Base-by-base conservation (phyloP, 2,797 vertebrate genomes). In the Pipistrellus pipistrellus region DNA sequence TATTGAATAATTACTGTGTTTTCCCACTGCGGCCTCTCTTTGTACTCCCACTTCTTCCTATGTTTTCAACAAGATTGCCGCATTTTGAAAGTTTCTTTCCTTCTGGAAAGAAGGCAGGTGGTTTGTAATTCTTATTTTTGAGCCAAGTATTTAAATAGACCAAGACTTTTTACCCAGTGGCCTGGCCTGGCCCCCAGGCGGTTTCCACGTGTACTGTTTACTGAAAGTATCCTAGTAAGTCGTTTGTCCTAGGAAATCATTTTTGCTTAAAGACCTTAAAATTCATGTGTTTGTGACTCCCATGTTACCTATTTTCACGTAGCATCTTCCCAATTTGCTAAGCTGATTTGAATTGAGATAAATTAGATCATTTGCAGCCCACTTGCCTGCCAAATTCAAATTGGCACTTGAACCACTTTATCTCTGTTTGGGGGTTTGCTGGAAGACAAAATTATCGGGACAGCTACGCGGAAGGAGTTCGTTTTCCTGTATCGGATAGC, bases 271-370 rank as follows among this genome's bases (percentile, higher is more conserved):
- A 98, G 97, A 98, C 96, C 96, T 97, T 96, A 97, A 97, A 97
- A 98, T 96, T 80, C 5, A 0, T 96, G 97, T 80, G 92, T 98
- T 97, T 98, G 98, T 97, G 98, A 95, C 92, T 98, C 98, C 97
- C 98, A 93, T 93, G 97, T 97, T 98, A 97, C 97, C 97, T 98
- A 82, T 98, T 97, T 98, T 97, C 97, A 88, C 91, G 94, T 78
- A 98, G 96, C 95, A 91, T 96, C 97, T 97, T 98, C 97, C 98
- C 98, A 97, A 97, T 97, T 97, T 73, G 17, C 97, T 98, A 97
- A 98, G 88, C 93, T 97, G 96, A 97, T 98, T 97, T 0, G 91
- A 97, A 98, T 98, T 97, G 97, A 98, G 98, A 98, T 98, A 98
- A 98, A 98, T 98, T 98, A 98, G 97, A 97, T 96, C 97, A 96